Base-by-base conservation (phyloP, 2,888 invertebrate species). In the Monochamus alternatus region DNA sequence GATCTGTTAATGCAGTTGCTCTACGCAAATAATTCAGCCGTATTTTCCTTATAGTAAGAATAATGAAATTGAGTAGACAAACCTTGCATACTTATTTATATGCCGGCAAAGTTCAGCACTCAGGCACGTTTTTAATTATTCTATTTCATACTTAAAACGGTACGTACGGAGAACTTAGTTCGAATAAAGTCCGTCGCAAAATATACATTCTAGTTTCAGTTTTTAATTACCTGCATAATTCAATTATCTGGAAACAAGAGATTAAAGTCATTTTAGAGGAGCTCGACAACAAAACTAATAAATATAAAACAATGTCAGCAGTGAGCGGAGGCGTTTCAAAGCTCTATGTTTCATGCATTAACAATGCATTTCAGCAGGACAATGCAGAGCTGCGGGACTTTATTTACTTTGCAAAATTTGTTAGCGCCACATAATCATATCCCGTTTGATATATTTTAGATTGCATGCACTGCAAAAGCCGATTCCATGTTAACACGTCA, bases 241-340 rank as follows among this genome's bases (percentile, higher is more conserved):
- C 22, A 69, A 72, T 69, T 65, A 73, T 72, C 68, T 71, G 72
- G 71, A 66, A 65, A 80, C 75, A 72, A 78, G 73, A 75, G 76
- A 80, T 80, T 75, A 80, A 80, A 80, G 79, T 80, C 79, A 80
- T 80, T 80, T 75, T 73, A 60, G 38, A 74, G 55, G 14, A 73
- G 55, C 65, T 52, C 63, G 74, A 64, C 74, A 74, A 72, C 65
- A 73, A 74, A 77, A 74, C 75, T 73, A 77, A 78, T 76, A 73
- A 78, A 74, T 76, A 74, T 65, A 73, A 65, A 75, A 72, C 73
- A 75, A 78, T 64, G 66, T 72, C 68, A 69, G 59, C 66, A 75
- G 73, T 59, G 67, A 78, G 75, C 78, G 52, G 68, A 75, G 67
- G 74, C 69, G 70, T 74, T 79, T 79, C 62, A 72, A 77, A 77